Evolutionary conservation across 2,888 invertebrate species (phyloP).

Genomic region (Sinotaia quadrata): DNA sequence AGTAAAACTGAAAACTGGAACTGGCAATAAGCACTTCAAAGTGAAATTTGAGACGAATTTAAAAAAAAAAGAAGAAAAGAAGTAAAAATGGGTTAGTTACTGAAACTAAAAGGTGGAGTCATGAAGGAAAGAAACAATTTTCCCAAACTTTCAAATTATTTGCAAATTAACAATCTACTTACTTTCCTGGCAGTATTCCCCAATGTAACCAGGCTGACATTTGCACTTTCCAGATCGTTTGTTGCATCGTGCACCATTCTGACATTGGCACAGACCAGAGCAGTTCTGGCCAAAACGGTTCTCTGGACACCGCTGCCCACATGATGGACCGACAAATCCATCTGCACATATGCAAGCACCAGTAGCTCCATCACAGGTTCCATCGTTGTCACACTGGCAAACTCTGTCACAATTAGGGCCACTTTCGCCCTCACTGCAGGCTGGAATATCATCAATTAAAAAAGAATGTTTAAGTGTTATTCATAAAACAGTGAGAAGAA

Average conservation of each 20-base stretch:
- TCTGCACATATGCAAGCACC: constrained; percentile 67
- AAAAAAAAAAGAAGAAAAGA: neutral
- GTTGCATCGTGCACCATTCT: constrained; percentile 65
- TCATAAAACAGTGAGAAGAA: too few relatives aligned
- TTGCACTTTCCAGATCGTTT: constrained; percentile 82
- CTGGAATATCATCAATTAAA: constrained; percentile 38
- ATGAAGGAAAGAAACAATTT: neutral
- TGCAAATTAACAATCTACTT: constrained; percentile 17
- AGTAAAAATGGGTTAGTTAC: neutral
- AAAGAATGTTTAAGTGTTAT: too few relatives aligned
- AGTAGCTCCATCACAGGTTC: constrained; percentile 59
- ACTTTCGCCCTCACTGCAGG: constrained; percentile 59
- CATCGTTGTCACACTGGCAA: constrained; percentile 72
- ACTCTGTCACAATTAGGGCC: constrained; percentile 64
- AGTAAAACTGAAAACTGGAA: too few relatives aligned
- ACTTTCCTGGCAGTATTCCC: constrained; percentile 68
- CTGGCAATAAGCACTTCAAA: too few relatives aligned
- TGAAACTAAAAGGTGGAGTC: neutral
- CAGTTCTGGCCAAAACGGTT: constrained; percentile 67
- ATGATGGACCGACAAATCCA: constrained; percentile 64
- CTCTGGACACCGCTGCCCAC: constrained; percentile 56
- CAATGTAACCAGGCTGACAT: constrained; percentile 73
- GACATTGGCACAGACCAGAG: constrained; percentile 60
- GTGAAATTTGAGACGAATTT: neutral
- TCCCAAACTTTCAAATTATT: neutral